Base-by-base conservation (phyloP, 2,888 invertebrate species). In the Aelia acuminata region DNA sequence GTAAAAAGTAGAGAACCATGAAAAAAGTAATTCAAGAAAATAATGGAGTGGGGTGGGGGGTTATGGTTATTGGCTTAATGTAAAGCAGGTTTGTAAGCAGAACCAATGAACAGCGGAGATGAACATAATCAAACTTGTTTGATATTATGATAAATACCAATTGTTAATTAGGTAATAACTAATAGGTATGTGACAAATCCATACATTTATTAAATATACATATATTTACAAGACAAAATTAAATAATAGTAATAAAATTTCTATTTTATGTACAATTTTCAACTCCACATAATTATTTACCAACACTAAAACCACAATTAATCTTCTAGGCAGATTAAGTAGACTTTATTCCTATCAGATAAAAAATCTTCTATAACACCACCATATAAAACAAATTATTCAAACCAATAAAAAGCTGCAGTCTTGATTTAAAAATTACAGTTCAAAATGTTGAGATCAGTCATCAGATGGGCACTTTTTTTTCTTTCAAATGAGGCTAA, bases 391-490 rank as follows among this genome's bases (percentile, higher is more conserved):
- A 70, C 20, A 70, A 70, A 70, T 70, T 35, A 70, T 35, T 35
- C 63, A 35, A 35, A 70, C 31, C 26, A 70, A 35, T 70, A 35
- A 70, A 35, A 70, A 35, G 63, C 63, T 70, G 35, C 31, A 70
- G 18, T 20, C 63, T 70, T 70, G 3, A 15, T 31, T 26, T 5
- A 63, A 63, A 63, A 31, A 63, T 11, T n/a, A n/a, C n/a, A 18
- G 63, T 31, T 70, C 18, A 70, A 35, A 70, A 70, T 70, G 18
- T 70, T 35, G 63, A 70, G 63, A 70, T 70, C 63, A 63, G 63
- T 63, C 15, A 15, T 13, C 15, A 11, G 5, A 53, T n/a, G 11
- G 8, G 53, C n/a, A 11, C 53, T 26, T 10, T 57, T 50, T 57
- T 26, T 15, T 3, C 26, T 26, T 57, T 26, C 26, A 57, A 70